Evolutionary conservation across 2,888 invertebrate genomes (phyloP), one percentile per base, ranked within the genome.

Genomic region (Phlogophora meticulosa): DNA sequence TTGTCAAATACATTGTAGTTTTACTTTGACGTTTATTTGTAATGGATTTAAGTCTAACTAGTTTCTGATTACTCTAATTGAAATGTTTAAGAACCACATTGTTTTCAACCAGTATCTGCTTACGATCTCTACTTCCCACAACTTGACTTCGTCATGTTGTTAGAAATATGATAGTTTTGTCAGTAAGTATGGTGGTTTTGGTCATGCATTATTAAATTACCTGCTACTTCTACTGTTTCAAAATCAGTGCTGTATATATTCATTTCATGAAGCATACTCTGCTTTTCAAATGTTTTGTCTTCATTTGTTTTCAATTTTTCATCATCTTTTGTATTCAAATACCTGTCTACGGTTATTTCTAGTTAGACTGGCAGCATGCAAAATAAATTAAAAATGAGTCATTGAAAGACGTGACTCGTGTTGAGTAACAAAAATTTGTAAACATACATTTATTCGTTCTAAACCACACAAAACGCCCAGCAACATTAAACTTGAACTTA

Each of bases 401-500:
- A 58, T 62, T 32, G 10, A 24, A 3, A 61, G 7, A 9, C 15
- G 45, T 48, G n/a, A n/a, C 5, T 45, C 13, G 15, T 48, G 34
- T 22, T 22, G 22, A 1, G 11, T 70, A 28, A 45, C 49, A 72
- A 58, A 42, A 2, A 48, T 56, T 65, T 57, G 40, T 75, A 59
- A 55, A 64, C 43, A 68, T 38, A 56, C 28, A 58, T 75, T 51
- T 40, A 49, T 67, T 62, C 38, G 42, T 72, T 59, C 22, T 57
- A 59, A 49, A 53, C 7, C 42, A 46, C 45, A 68, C 53, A 78
- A 82, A 76, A 77, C 75, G 42, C 43, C 68, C 13, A 61, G 60
- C 55, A 81, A 78, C 76, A 78, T 59, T 24, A 38, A 76, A 65
- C 43, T 64, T 61, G 49, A 53, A 79, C 40, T 52, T 46, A 81